Conservation (phyloP, 2,113 vertebrate species). For the Cardinalis cardinalis region DNA sequence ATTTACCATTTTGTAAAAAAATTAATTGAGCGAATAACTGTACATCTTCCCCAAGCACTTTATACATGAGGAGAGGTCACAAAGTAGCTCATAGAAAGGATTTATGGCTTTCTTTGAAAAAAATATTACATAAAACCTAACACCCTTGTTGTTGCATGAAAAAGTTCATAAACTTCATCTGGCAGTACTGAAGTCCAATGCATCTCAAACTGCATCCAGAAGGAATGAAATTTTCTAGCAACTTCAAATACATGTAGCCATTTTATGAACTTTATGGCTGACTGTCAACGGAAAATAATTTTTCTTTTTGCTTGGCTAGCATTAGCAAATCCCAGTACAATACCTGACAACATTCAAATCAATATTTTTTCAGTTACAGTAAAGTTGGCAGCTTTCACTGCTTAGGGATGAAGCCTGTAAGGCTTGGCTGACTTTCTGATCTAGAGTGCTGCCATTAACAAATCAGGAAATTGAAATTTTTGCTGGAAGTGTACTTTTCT, state of each 20-base stretch:
- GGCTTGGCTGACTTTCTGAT: neutral
- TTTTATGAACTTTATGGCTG: neutral
- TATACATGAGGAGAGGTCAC: neutral
- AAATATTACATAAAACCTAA: neutral
- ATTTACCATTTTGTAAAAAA: neutral
- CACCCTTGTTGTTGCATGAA: neutral
- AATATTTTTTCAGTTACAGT: neutral
- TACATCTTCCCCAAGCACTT: neutral
- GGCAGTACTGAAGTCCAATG: neutral
- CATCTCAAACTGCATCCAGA: neutral
- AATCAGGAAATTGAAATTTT: neutral
- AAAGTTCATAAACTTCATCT: neutral
- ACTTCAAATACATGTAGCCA: neutral
- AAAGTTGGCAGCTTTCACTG: neutral
- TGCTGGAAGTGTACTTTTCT: neutral
- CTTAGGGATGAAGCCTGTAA: neutral
- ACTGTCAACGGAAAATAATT: neutral
- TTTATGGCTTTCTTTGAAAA: neutral
- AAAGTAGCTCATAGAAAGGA: neutral
- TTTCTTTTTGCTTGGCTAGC: neutral
- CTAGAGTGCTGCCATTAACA: neutral
- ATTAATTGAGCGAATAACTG: neutral
- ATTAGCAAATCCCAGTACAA: neutral
- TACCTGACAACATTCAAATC: neutral
- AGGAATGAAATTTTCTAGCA: neutral